Conservation (phyloP, 1,140 invertebrate species). For the Chironomus tepperi region DNA sequence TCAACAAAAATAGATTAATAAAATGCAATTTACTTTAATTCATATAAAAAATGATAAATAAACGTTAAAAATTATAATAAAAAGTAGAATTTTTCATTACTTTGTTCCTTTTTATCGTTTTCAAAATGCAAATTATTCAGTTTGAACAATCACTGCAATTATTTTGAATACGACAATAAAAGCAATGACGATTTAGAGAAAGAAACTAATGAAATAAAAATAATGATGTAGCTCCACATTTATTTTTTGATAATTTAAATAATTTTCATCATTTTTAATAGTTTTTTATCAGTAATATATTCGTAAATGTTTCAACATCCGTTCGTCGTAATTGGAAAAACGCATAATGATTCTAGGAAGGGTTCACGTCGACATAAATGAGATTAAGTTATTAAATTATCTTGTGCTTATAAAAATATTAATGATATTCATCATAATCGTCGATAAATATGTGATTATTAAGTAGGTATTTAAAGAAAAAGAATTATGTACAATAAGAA, state of each 20-base stretch:
- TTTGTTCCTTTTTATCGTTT: no score
- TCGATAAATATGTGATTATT: no score
- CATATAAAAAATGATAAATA: slow-evolving; percentile 9
- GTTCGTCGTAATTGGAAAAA: slow-evolving; percentile 18
- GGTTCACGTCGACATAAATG: not conserved
- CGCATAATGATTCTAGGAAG: slow-evolving; percentile 23
- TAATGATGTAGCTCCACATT: not conserved
- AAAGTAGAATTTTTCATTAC: no score
- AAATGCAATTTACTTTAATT: not conserved
- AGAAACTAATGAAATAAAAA: no score
- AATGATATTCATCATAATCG: not conserved
- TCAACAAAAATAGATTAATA: not conserved
- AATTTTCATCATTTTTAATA: not conserved
- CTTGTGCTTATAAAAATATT: not conserved
- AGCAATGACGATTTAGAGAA: no score
- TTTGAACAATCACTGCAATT: no score
- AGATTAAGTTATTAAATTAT: not conserved
- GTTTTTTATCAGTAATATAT: not conserved
- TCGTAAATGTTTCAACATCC: not conserved
- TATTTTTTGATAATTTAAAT: not conserved
- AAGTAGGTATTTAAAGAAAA: no score
- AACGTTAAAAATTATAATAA: not conserved
- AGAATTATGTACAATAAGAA: not conserved
- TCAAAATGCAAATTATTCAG: no score
- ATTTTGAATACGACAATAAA: no score